These are phyloP conservation scores for Xestia rhomboidea DNA, from an alignment of 2,888 invertebrate species.

Conservation along the genomic window DNA sequence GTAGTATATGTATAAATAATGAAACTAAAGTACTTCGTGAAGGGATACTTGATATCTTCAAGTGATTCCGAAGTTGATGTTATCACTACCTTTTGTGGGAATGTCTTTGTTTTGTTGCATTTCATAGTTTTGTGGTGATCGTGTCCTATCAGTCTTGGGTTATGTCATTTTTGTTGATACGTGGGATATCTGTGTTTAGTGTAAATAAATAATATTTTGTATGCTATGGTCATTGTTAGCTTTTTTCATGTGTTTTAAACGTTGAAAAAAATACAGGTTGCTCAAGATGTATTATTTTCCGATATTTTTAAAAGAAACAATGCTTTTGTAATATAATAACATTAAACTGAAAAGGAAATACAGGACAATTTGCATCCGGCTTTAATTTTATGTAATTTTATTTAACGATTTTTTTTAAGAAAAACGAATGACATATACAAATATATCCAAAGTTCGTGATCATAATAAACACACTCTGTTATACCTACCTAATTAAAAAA, in stretches of 20 bases:
- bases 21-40: slow-evolving; percentile 12
- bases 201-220: slow-evolving; percentile 33
- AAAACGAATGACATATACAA: not conserved
- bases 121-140: slow-evolving; percentile 36
- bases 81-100: slow-evolving; percentile 25
- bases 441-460: not conserved
- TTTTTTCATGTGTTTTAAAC: slow-evolving; percentile 5
- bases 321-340: not conserved
- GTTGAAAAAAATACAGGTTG: slow-evolving; percentile 3
- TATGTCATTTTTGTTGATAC: slow-evolving; percentile 31
- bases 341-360: not conserved
- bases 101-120: slow-evolving; percentile 35
- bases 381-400: not conserved
- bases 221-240: not conserved
- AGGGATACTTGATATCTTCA: slow-evolving; percentile 22
- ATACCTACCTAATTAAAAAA: slow-evolving; percentile 14
- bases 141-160: slow-evolving; percentile 56
- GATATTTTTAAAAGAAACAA: not conserved
- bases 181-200: slow-evolving; percentile 36
- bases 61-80: slow-evolving; percentile 41
- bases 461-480: slow-evolving; percentile 9
- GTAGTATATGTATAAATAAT: too few relatives aligned
- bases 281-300: not conserved
- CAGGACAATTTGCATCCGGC: not conserved
- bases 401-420: not conserved